A percentile compares a stretch with the other conserved stretches of the same genome.
These are phyloP conservation scores for Rousettus leschenaultii DNA, from an alignment of 2,113 vertebrate species.

Conservation along the genomic window DNA sequence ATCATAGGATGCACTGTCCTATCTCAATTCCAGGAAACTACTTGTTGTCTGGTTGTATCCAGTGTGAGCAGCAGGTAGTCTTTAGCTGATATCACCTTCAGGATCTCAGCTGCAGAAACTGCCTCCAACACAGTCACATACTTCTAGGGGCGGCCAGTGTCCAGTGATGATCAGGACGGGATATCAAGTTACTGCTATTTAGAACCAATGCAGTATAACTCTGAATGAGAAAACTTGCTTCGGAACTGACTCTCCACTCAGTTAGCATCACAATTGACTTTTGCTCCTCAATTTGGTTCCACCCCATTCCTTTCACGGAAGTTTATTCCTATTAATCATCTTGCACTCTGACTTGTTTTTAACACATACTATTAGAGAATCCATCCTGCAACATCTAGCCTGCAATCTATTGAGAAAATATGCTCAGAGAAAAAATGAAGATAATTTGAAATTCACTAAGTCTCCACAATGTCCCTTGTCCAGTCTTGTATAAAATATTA, in stretches of 20 bases:
- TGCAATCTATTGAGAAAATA: not conserved
- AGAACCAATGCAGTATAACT: not conserved
- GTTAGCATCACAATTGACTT: not conserved
- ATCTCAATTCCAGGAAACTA: not conserved
- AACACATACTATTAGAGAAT: not conserved
- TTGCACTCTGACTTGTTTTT: not conserved
- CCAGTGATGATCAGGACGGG: not conserved
- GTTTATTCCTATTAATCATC: not conserved
- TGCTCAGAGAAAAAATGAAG: not conserved
- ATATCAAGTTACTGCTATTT: not conserved
- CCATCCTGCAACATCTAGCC: not conserved
- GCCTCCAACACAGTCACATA: not conserved
- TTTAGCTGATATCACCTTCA: not conserved
- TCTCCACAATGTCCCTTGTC: not conserved
- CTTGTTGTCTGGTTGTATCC: too few relatives aligned
- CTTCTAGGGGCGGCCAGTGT: too few relatives aligned
- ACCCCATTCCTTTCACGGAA: not conserved
- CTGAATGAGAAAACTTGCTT: rapidly evolving
- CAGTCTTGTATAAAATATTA: not conserved
- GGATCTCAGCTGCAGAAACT: not conserved
- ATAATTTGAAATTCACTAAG: not conserved
- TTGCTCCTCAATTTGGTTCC: not conserved
- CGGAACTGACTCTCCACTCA: not conserved
- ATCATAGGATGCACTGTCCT: too few relatives aligned
- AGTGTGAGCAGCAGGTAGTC: rapidly evolving